Evolutionary conservation across 1,140 invertebrate species (phyloP), one percentile per base, ranked within the genome.

Genomic region (Sipha flava): DNA sequence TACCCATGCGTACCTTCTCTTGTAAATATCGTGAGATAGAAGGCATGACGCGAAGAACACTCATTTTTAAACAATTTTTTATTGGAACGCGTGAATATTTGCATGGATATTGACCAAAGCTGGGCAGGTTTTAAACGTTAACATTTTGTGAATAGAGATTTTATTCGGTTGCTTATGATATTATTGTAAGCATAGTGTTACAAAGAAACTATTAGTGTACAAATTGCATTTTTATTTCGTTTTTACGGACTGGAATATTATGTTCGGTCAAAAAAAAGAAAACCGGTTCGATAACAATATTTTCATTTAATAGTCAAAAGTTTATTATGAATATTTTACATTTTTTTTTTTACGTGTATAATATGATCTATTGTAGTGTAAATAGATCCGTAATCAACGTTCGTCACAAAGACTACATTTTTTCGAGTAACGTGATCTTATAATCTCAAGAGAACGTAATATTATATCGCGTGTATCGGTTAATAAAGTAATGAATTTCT

Each of bases 201-300:
- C 18, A n/a, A n/a, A 37, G 59, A n/a, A 62, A 34, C 59, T 62
- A 37, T 12, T n/a, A n/a, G 18, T 14, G 21, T 34, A 62, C 21
- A 21, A 62, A 37, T 21, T 1, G 18, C 4, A n/a, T 62, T 62
- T 34, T 62, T 14, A 10, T 62, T 62, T 21, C 7, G 34, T 62
- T 6, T 29, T 59, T 18, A 31, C n/a, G 23, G 14, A 59, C 23
- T 31, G 57, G 16, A 59, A 14, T 54, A 54, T 26, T 26, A 12
- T 62, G 59, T 62, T 62, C 9, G 54, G 23, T 26, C 2, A 57
- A 57, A 18, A 37, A n/a, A n/a, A n/a, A n/a, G n/a, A n/a, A n/a
- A 62, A 62, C 59, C 59, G 59, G 59, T 62, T 62, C 23, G 9
- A 62, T 62, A 62, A 62, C 59, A 62, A 62, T 62, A 62, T 57